Conservation (phyloP, 1,140 invertebrate species). For the Neotoxoptera formosana region DNA sequence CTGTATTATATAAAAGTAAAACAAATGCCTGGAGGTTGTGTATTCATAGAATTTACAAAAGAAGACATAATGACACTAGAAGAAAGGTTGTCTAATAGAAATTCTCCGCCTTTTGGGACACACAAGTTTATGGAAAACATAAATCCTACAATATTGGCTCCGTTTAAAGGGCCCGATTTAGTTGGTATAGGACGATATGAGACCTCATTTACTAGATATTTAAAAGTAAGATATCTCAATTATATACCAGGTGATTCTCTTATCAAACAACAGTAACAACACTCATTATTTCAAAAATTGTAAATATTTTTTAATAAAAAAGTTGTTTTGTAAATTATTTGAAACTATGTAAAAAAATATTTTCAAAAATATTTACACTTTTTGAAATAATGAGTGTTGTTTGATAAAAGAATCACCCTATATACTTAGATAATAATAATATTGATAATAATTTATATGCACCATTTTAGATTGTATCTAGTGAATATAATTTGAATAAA, state of each 20-base stretch:
- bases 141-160: not conserved
- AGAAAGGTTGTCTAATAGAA: slow-evolving; percentile 42
- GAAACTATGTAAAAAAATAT: no score
- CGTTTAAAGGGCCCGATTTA: not conserved
- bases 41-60: not conserved
- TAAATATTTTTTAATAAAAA: no score
- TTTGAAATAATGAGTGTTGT: no score
- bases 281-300: no score
- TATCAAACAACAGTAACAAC: no score
- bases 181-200: not conserved
- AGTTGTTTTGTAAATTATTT: no score
- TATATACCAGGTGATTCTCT: no score
- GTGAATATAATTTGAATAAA: not conserved
- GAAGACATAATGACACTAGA: slow-evolving; percentile 38
- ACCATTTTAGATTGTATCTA: not conserved
- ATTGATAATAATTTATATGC: not conserved
- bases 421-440: not conserved
- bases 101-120: slow-evolving; percentile 2
- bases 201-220: slow-evolving; percentile 21
- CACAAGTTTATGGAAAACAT: not conserved
- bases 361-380: no score
- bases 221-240: not conserved
- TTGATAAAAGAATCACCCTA: no score
- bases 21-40: not conserved
- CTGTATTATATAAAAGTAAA: slow-evolving; percentile 34